Evolutionary conservation across 2,113 vertebrate genomes (phyloP).

Genomic region (Phocoena sinus): DNA sequence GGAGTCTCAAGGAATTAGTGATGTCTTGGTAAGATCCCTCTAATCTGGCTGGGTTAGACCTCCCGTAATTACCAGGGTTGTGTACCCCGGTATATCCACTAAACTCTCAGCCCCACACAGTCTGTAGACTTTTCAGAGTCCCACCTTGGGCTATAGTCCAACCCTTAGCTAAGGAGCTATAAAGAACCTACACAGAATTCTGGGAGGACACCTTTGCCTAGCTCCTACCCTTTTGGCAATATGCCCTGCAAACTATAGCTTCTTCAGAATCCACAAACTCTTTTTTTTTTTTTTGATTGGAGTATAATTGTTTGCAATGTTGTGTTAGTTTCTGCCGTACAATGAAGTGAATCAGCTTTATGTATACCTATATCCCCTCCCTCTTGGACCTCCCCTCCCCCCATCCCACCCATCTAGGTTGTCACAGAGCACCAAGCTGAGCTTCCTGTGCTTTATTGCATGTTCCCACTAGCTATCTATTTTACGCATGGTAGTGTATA

Average conservation of each 20-base stretch:
- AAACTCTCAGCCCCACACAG: background rate
- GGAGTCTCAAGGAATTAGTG: background rate
- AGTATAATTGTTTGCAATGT: no score
- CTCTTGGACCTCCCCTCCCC: no score
- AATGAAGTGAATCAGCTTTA: no score
- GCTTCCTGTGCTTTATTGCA: no score
- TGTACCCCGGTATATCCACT: background rate
- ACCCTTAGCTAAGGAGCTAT: background rate
- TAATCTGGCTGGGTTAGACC: background rate
- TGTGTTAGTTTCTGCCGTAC: no score
- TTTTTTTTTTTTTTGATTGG: no score
- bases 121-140: background rate
- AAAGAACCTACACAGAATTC: background rate
- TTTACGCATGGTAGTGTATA: no score
- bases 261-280: background rate
- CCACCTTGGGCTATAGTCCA: background rate
- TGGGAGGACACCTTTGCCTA: background rate
- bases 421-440: no score
- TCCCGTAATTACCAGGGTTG: background rate
- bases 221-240: background rate
- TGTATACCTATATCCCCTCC: no score
- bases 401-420: no score
- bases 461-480: no score
- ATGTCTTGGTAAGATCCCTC: background rate
- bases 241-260: background rate